These are phyloP conservation scores for Agrochola macilenta DNA, from an alignment of 2,888 invertebrate genomes.

Conservation along the genomic window DNA sequence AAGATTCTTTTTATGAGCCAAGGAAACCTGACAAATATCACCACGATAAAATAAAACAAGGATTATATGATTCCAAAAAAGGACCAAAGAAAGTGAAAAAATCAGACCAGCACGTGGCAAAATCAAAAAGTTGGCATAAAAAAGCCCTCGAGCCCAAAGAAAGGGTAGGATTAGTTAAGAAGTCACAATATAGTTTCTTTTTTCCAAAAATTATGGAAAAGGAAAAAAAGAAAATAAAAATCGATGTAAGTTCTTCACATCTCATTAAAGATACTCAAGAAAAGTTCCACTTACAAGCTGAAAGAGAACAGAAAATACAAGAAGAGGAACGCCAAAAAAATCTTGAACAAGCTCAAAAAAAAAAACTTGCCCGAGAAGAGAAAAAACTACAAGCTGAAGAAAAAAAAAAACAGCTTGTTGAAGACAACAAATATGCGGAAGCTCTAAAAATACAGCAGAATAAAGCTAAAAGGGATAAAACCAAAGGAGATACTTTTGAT, in stretches of 20 bases:
- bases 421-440: conserved; percentile 14
- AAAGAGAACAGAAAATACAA: conserved; percentile 11
- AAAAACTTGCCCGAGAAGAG: conserved; percentile 48
- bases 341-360: conserved; percentile 36
- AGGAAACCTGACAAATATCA: conserved; percentile 6
- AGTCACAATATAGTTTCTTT: conserved; percentile 68
- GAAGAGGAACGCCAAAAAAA: conserved; percentile 56
- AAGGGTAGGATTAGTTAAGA: not conserved
- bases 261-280: conserved; percentile 76
- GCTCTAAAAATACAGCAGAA: not conserved
- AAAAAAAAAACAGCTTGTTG: conserved; percentile 19
- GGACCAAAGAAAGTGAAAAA: conserved; percentile 2
- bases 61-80: conserved; percentile 1
- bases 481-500: too few relatives aligned
- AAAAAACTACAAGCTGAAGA: conserved; percentile 40
- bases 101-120: not conserved
- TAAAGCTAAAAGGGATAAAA: not conserved
- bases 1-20: conserved; percentile 11
- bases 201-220: conserved; percentile 70
- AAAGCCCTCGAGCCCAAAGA: not conserved
- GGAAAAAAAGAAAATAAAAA: conserved; percentile 32
- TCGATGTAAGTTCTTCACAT: conserved; percentile 74
- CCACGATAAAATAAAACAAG: conserved; percentile 15
- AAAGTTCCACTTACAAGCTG: conserved; percentile 41
- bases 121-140: conserved; percentile 15